Percentiles rank a stretch among this genome's conserved stretches.
Evolutionary conservation across 2,888 invertebrate genomes (phyloP).

Genomic region (Pediacus dermestoides): DNA sequence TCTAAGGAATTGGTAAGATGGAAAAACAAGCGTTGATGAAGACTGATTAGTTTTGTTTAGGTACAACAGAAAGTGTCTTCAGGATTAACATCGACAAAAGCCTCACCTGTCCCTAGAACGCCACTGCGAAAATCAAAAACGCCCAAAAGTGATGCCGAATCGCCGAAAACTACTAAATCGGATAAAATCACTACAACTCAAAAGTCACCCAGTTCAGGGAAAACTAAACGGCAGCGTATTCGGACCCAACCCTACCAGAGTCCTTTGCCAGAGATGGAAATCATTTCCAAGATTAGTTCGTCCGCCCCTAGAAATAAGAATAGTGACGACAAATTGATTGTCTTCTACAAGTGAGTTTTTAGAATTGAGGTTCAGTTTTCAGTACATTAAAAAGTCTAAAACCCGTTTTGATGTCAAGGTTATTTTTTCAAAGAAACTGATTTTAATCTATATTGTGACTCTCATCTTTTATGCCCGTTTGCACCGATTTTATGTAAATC

Average conservation of each 20-base stretch:
- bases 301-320: slow-evolving; percentile 56
- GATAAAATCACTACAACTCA: slow-evolving; percentile 36
- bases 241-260: slow-evolving; percentile 81
- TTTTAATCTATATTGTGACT: too few species aligned
- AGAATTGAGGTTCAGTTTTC: too few species aligned
- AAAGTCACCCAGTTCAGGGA: slow-evolving; percentile 42
- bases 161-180: slow-evolving; percentile 33
- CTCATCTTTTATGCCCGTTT: too few species aligned
- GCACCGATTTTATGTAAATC: too few species aligned
- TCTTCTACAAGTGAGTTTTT: slow-evolving; percentile 75
- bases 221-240: slow-evolving; percentile 56
- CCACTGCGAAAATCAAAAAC: slow-evolving; percentile 55
- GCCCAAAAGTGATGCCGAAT: slow-evolving; percentile 45
- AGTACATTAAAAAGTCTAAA: too few species aligned
- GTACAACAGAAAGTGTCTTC: slow-evolving; percentile 44
- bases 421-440: too few species aligned
- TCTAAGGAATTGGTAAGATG: too few species aligned
- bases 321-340: slow-evolving; percentile 75
- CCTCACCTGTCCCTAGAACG: slow-evolving; percentile 45
- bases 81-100: slow-evolving; percentile 53
- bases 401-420: too few species aligned
- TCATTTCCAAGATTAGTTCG: slow-evolving; percentile 69
- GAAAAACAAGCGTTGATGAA: too few species aligned
- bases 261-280: slow-evolving; percentile 73
- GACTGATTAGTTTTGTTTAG: too few species aligned